Evolutionary conservation across 2,888 invertebrate species (phyloP).

Genomic region (Alcis repandata): DNA sequence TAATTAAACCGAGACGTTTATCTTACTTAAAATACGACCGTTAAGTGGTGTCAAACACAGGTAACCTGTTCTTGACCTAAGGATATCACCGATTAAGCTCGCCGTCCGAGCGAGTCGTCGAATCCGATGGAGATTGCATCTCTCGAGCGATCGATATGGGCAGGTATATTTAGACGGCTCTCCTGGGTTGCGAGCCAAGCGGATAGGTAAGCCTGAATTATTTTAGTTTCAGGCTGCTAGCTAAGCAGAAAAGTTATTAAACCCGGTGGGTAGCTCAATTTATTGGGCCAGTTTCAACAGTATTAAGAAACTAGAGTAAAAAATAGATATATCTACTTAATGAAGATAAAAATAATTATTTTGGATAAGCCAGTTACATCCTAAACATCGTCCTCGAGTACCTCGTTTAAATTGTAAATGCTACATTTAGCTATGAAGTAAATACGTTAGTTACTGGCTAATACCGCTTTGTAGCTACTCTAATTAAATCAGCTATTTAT

Average conservation of each 20-base stretch:
- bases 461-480: too few species aligned
- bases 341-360: too few species aligned
- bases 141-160: constrained; percentile 62
- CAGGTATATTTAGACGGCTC: constrained; percentile 2
- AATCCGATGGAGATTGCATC: constrained; percentile 59
- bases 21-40: neutral
- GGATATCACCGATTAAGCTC: constrained; percentile 57
- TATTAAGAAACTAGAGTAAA: neutral
- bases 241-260: neutral
- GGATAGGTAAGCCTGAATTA: constrained; percentile 3
- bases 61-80: constrained; percentile 30
- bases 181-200: neutral
- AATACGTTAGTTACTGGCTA: too few species aligned
- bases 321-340: too few species aligned
- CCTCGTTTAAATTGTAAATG: too few species aligned
- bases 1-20: neutral
- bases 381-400: too few species aligned
- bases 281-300: too few species aligned
- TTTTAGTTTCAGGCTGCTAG: constrained; percentile 2
- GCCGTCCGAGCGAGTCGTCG: constrained; percentile 61
- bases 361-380: too few species aligned
- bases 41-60: neutral
- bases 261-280: neutral
- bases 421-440: too few species aligned
- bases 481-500: too few species aligned